These are phyloP conservation scores for Hyperoplus immaculatus DNA, from an alignment of 2,797 vertebrate species.

Conservation along the genomic window DNA sequence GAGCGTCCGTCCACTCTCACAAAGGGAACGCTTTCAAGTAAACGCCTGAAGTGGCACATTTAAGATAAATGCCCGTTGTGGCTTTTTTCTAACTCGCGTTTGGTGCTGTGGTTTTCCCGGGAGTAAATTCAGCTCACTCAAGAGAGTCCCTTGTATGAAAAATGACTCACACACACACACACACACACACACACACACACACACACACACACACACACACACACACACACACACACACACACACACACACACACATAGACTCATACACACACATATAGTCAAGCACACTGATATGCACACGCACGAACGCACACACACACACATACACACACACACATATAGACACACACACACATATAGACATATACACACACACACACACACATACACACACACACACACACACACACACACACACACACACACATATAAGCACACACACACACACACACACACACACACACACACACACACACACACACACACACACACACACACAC, in stretches of 20 bases:
- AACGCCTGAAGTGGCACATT: constrained; percentile 3
- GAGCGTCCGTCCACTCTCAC: constrained; percentile 54
- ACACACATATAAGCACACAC: too few species aligned
- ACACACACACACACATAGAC: background rate
- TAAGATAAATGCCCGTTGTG: constrained; percentile 34
- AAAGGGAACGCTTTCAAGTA: constrained; percentile 51
- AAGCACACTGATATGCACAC: too few species aligned
- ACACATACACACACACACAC: too few species aligned
- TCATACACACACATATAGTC: too few species aligned
- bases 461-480: too few species aligned
- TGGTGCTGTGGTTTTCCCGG: constrained; percentile 11
- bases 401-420: too few species aligned
- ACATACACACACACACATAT: too few species aligned
- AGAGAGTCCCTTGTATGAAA: constrained; percentile 5
- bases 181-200: background rate
- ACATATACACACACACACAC: too few species aligned
- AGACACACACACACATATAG: too few species aligned
- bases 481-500: too few species aligned
- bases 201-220: background rate
- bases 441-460: too few species aligned
- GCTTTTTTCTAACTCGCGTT: constrained; percentile 11
- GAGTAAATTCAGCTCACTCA: constrained; percentile 37
- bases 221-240: background rate
- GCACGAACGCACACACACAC: too few species aligned
- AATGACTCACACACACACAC: background rate